Evolutionary conservation across 2,797 vertebrate species (phyloP).

Genomic region (Clarias laeviceps): DNA sequence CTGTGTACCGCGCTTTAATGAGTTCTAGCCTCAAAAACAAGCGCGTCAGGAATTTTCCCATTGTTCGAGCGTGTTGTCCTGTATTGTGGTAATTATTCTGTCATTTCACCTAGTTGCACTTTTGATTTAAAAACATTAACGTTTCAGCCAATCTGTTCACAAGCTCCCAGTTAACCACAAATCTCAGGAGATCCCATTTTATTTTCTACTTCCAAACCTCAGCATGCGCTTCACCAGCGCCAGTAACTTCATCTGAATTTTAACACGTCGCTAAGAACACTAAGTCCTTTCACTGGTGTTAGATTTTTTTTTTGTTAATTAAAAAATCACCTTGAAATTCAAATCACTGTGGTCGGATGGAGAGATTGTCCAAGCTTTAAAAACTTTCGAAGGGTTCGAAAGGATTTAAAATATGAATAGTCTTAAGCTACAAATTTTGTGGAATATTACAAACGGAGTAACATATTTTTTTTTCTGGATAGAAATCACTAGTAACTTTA

Average conservation of each 20-base stretch:
- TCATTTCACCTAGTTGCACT: constrained; percentile 8
- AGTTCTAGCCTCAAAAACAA: not conserved
- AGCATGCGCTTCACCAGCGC: not conserved
- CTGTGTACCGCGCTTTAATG: not conserved
- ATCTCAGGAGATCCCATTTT: not conserved
- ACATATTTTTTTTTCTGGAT: not conserved
- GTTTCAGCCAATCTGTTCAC: not conserved
- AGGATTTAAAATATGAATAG: not conserved
- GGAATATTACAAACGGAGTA: not conserved
- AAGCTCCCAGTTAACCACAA: constrained; percentile 11
- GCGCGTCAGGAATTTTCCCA: constrained; percentile 5
- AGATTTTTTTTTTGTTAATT: not conserved
- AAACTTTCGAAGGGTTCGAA: not conserved
- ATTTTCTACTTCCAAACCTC: constrained; percentile 14
- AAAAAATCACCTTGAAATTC: not conserved
- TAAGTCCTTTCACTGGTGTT: not conserved
- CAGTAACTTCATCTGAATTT: not conserved
- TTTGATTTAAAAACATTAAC: constrained; percentile 18
- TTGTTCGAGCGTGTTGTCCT: not conserved
- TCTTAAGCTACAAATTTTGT: not conserved
- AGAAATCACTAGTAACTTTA: not conserved
- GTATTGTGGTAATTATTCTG: not conserved
- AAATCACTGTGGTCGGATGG: no score
- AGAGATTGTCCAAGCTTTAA: not conserved
- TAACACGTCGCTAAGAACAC: constrained; percentile 2